These are phyloP conservation scores for Pseudomyrmex sp. DNA, from an alignment of 1,140 invertebrate genomes.

Conservation along the genomic window DNA sequence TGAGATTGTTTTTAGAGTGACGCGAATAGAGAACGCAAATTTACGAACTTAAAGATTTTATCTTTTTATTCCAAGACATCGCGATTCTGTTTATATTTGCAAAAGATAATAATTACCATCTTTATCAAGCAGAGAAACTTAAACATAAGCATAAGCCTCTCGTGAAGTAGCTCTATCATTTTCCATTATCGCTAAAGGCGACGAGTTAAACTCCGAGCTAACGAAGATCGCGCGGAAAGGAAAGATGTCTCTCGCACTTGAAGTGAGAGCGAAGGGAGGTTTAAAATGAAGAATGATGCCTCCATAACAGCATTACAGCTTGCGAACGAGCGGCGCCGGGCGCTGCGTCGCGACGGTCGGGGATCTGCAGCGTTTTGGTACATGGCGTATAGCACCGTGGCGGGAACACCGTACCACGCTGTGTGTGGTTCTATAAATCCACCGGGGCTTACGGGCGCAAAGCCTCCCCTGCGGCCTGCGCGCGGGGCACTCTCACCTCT, in stretches of 20 bases:
- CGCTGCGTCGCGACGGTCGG: conserved; percentile 44
- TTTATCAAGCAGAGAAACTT: background rate
- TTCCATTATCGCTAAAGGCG: conserved; percentile 4
- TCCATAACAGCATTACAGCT: conserved; percentile 63
- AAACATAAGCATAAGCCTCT: background rate
- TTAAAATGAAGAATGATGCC: conserved; percentile 43
- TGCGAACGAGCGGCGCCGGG: conserved; percentile 57
- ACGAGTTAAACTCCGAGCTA: conserved; percentile 13
- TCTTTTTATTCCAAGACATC: background rate
- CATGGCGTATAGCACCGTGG: conserved; percentile 77
- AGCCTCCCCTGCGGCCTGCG: conserved; percentile 76
- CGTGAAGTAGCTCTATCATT: background rate
- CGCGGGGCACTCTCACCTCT: conserved; percentile 59
- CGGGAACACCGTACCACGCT: conserved; percentile 71
- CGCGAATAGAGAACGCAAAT: too few species aligned
- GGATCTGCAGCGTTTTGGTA: conserved; percentile 80
- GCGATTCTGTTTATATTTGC: background rate
- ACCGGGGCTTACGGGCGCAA: conserved; percentile 80
- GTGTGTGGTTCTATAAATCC: conserved; percentile 83
- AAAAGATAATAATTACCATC: background rate
- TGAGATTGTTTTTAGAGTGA: too few species aligned
- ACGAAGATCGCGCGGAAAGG: background rate
- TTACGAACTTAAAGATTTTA: too few species aligned
- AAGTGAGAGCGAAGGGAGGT: conserved; percentile 19
- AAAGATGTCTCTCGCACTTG: background rate